Evolutionary conservation across 2,113 vertebrate species (phyloP).

Genomic region (Hepsetus odoe): DNA sequence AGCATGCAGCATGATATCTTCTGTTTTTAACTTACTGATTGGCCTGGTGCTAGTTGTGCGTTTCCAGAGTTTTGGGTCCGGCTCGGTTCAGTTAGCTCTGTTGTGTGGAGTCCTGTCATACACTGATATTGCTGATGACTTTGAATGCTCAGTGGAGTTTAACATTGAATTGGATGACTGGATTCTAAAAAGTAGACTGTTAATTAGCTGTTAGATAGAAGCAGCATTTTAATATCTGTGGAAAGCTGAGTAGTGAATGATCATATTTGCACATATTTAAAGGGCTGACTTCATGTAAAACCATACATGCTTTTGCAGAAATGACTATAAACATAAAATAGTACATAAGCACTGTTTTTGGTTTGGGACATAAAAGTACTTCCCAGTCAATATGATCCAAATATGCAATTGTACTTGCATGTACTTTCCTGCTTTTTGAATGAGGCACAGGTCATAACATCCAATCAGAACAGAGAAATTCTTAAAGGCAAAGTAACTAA

Average conservation of each 20-base stretch:
- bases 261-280: no score
- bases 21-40: neutral
- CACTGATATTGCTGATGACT: conserved; percentile 15
- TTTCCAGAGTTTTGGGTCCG: neutral
- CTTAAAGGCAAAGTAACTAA: no score
- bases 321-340: no score
- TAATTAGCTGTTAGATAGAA: neutral
- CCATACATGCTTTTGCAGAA: no score
- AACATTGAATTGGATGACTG: neutral
- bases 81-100: neutral
- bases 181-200: neutral
- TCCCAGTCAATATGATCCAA: no score
- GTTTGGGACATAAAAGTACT: no score
- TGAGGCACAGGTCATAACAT: no score
- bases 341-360: no score
- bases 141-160: neutral
- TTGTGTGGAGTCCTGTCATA: conserved; percentile 2
- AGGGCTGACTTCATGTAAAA: no score
- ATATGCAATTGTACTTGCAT: no score
- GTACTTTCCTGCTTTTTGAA: no score
- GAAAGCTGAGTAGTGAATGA: neutral
- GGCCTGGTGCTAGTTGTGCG: neutral
- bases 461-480: no score
- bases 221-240: neutral
- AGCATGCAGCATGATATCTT: conserved; percentile 11